Base-by-base conservation (phyloP, 37 sponge, comb jelly and placozoan genomes). In the Eunapius fragilis region DNA sequence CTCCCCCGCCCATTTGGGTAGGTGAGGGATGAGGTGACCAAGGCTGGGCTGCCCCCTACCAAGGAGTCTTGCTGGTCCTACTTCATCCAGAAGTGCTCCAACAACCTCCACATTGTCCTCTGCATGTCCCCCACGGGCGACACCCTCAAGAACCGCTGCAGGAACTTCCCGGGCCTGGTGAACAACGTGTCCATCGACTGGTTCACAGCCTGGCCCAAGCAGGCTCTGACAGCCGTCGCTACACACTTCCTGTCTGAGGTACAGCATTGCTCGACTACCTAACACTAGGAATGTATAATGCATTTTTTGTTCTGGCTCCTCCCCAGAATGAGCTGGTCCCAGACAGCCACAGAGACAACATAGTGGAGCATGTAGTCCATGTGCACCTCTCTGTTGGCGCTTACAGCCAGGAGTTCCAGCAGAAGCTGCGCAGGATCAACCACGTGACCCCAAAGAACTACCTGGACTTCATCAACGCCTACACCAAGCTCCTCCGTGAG, bases 391-490 rank as follows among this genome's bases (percentile, higher is more conserved):
- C 91, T 36, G 99, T 99, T 27, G 93, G 93, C 33, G 41, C 85
- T 10, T 95, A 84, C 74, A 97, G 98, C 76, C 85, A 81, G 58
- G 76, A 90, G 78, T 99, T 96, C 84, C 92, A 83, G 31, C 95
- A 91, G 77, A 99, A 92, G 86, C 86, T 95, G 70, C 84, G 99
- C 24, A 36, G 99, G 23, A 91, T 95, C n/a, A 99, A 99, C 85
- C 94, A 97, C 71, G 95, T 99, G 80, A 99, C 99, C 25, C 98
- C 99, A 2, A 99, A 99, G 87, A 99, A 99, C 91, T 99, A 99
- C 75, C 92, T 99, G 25, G 99, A 99, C 85, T 99, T 97, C 79
- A 94, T 99, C 75, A 90, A 88, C 83, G 88, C 92, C 10, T 97
- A 96, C 74, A 91, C 92, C 23, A 86, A 85, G 32, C 90, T 98